These are phyloP conservation scores for Apistogramma diplotaenia DNA, from an alignment of 2,113 vertebrate species.

Conservation along the genomic window DNA sequence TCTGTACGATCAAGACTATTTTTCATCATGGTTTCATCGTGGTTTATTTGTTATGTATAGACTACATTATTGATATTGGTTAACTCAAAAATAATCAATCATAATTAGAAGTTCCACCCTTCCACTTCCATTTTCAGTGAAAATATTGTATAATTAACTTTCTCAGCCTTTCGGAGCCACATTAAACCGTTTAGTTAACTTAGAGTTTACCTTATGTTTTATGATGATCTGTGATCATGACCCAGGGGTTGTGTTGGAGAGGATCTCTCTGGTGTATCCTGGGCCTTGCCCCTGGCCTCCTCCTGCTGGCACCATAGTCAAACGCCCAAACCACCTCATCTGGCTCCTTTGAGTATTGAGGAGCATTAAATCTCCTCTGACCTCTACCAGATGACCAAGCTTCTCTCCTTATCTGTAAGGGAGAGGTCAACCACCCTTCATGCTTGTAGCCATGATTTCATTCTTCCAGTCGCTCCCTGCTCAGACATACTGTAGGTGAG, in stretches of 20 bases:
- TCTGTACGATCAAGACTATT: not conserved
- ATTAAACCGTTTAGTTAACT: too few relatives aligned
- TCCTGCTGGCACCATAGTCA: not conserved
- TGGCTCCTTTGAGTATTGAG: not conserved
- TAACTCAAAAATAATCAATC: not conserved
- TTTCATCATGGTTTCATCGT: too few relatives aligned
- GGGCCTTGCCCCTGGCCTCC: too few relatives aligned
- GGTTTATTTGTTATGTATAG: not conserved
- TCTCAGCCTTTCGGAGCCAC: not conserved
- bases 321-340: not conserved
- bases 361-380: not conserved
- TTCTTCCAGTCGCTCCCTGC: not conserved
- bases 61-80: not conserved
- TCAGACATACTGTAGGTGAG: not conserved
- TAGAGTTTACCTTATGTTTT: too few relatives aligned
- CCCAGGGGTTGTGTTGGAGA: too few relatives aligned
- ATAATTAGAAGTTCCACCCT: not conserved
- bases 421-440: not conserved
- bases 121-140: not conserved
- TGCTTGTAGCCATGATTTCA: not conserved
- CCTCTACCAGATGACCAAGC: not conserved
- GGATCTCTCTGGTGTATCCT: not conserved
- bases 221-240: too few relatives aligned
- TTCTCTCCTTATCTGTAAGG: not conserved
- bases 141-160: not conserved